A percentile compares a stretch with the other conserved stretches of the same genome.
Evolutionary conservation across 2,888 invertebrate genomes (phyloP).

Genomic region (Steinernema carpocapsae): DNA sequence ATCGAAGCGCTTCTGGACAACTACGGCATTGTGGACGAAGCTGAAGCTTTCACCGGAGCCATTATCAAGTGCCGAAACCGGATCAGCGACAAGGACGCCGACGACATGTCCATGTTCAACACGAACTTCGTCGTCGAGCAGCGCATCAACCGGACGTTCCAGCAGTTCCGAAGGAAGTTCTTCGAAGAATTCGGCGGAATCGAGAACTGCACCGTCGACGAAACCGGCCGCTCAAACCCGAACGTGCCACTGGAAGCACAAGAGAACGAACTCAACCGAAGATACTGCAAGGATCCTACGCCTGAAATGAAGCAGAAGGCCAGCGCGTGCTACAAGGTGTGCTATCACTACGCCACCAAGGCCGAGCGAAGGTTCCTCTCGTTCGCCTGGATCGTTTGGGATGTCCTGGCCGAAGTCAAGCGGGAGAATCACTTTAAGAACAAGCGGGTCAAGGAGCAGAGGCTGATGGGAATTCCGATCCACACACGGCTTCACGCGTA

Average conservation of each 20-base stretch:
- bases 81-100: conserved; percentile 58
- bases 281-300: conserved; percentile 38
- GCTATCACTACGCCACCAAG: neutral
- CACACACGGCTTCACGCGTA: neutral
- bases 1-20: conserved; percentile 49
- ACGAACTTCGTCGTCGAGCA: conserved; percentile 42
- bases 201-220: neutral
- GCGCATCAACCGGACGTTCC: conserved; percentile 1
- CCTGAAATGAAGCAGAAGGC: conserved; percentile 48
- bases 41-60: conserved; percentile 56
- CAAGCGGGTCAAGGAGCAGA: too few species aligned
- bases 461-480: neutral
- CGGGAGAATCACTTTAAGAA: too few species aligned
- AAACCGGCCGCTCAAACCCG: neutral
- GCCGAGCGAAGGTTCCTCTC: conserved; percentile 1
- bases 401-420: neutral
- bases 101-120: conserved; percentile 64
- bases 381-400: conserved; percentile 1
- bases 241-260: neutral
- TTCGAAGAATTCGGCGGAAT: conserved; percentile 15
- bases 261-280: neutral
- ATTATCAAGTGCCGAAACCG: conserved; percentile 54
- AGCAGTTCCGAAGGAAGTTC: neutral
- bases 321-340: conserved; percentile 50
- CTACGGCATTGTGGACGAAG: conserved; percentile 61